Conservation (phyloP, 1,140 invertebrate genomes). For the Limonius californicus region DNA sequence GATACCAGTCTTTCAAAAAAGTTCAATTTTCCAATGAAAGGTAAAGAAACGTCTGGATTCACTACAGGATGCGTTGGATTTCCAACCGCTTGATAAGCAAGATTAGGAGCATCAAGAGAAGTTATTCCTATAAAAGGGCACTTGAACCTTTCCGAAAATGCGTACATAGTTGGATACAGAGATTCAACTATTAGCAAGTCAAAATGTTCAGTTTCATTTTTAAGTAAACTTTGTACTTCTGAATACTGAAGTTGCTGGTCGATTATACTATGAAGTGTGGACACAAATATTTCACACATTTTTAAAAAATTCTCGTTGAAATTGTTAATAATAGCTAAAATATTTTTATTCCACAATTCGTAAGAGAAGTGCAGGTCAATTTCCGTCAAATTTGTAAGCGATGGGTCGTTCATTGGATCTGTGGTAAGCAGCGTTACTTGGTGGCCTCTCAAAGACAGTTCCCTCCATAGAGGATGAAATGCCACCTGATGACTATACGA, state of each 20-base stretch:
- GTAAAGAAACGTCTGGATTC: conserved; percentile 44
- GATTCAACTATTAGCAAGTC: conserved; percentile 31
- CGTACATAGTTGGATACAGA: conserved; percentile 24
- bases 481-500: conserved; percentile 57
- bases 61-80: conserved; percentile 48
- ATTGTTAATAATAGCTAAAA: neutral
- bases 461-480: conserved; percentile 44
- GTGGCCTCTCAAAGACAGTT: conserved; percentile 35
- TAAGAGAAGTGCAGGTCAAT: conserved; percentile 32
- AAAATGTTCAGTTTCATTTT: conserved; percentile 21
- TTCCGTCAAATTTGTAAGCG: conserved; percentile 34
- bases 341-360: conserved; percentile 20
- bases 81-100: conserved; percentile 42
- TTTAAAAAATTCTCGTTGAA: neutral
- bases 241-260: conserved; percentile 21
- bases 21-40: conserved; percentile 41
- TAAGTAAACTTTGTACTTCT: conserved; percentile 26
- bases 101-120: conserved; percentile 22
- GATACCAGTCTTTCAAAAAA: conserved; percentile 46
- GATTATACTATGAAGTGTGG: neutral
- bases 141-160: conserved; percentile 31
- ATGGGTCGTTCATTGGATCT: conserved; percentile 33
- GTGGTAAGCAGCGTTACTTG: conserved; percentile 34
- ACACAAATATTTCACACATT: neutral
- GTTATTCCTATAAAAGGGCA: conserved; percentile 38